phyloP scores from a whole-genome alignment of 64 coral and sea anemone genomes.

The Actinia tenebrosa region DNA sequence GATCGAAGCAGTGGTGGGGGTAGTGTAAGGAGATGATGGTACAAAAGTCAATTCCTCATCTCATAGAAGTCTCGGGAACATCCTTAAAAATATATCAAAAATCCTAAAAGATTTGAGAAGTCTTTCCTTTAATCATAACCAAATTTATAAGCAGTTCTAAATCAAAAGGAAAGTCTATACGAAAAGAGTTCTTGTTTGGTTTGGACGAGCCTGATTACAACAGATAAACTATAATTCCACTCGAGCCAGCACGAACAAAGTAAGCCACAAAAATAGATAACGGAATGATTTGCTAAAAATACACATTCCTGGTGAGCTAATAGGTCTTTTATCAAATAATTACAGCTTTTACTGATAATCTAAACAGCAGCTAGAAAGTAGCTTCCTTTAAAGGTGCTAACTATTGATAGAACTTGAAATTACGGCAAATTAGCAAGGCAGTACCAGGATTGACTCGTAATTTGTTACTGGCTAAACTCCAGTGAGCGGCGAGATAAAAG shows the following conservation, averaged over 20 bases:
- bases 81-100: too few species aligned
- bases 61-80: too few species aligned
- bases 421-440: not conserved
- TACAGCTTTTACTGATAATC: not conserved
- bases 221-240: not conserved
- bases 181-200: not conserved
- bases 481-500: not conserved
- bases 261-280: not conserved
- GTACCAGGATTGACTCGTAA: not conserved
- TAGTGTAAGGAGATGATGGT: too few species aligned
- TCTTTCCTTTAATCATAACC: too few species aligned
- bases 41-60: too few species aligned
- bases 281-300: not conserved
- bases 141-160: too few species aligned
- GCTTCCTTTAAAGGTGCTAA: not conserved
- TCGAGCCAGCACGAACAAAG: constrained; percentile 10
- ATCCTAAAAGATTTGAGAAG: too few species aligned
- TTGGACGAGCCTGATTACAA: not conserved
- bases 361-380: not conserved
- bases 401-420: not conserved
- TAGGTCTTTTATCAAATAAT: constrained; percentile 4
- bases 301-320: not conserved
- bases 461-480: not conserved
- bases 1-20: not conserved
- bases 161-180: not conserved